Evolutionary conservation across 2,113 vertebrate genomes (phyloP), one percentile per base, ranked within the genome.

Genomic region (Phalacrocorax brasilianus): DNA sequence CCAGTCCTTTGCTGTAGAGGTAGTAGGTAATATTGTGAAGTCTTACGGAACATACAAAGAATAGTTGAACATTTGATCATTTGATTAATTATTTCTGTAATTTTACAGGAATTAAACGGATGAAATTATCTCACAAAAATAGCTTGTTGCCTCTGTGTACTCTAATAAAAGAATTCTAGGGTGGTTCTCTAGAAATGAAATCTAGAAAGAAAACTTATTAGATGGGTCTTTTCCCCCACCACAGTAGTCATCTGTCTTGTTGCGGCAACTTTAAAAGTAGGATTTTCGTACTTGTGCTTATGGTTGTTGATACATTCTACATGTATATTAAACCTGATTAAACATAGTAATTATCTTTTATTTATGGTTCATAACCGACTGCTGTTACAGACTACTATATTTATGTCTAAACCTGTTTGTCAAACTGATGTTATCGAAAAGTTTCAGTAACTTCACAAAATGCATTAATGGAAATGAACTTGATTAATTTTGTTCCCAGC

Each of bases 401-500:
- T 38, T 38, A 59, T 11, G 30, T 74, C 26, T 83, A 61, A 85
- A 91, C 68, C 58, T 85, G 22, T 72, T 92, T 45, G 27, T 61
- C 49, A 92, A 76, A 82, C 27, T 56, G 32, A 68, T 81, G 19
- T 65, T 88, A 26, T 33, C 68, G 78, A 33, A 77, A 87, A 82
- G 27, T 92, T 84, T 92, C 49, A 89, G 7, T 89, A 94, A 87
- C 77, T 92, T 88, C 59, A 58, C 42, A 49, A 94, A 82, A 82
- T 76, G 16, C 19, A 53, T 83, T 90, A 89, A 80, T 88, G 81
- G 73, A 81, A 90, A 66, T 62, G 11, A 92, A 52, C 30, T 76
- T 61, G 71, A 83, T 86, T 86, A 73, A 68, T 93, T 83, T 63
- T 79, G 22, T 88, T 88, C 63, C 35, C 38, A 65, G 71, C 26